A percentile compares a stretch with the other conserved stretches of the same genome.
Evolutionary conservation across 2,888 invertebrate genomes (phyloP).

Genomic region (Aphelenchoides bicaudatus): DNA sequence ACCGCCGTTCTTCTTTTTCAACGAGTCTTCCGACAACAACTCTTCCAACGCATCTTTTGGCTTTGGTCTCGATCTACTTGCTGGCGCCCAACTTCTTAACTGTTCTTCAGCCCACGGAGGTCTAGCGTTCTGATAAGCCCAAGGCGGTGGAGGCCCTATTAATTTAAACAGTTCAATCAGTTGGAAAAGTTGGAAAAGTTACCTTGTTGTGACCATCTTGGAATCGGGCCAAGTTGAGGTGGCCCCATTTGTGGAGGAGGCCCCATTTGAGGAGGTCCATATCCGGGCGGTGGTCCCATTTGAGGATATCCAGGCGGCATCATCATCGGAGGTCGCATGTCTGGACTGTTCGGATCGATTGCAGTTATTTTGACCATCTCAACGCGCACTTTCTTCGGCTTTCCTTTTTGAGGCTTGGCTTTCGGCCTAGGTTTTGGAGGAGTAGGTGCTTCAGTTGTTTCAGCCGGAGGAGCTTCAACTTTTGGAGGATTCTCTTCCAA

Average conservation of each 20-base stretch:
- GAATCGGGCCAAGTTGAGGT: conserved; percentile 6
- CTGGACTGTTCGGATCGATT: background rate
- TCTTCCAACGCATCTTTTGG: background rate
- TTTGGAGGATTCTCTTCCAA: background rate
- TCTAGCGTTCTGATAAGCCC: background rate
- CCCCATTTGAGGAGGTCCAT: background rate
- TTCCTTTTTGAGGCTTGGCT: background rate
- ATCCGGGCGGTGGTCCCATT: conserved; percentile 5
- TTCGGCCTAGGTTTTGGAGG: background rate
- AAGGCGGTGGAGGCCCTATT: background rate
- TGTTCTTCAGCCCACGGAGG: conserved; percentile 9
- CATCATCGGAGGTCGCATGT: background rate
- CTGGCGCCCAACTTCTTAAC: too few species aligned
- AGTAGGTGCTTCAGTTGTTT: background rate
- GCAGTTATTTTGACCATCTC: background rate
- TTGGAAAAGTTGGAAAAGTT: too few species aligned
- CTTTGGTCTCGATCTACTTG: background rate
- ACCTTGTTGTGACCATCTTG: conserved; percentile 1
- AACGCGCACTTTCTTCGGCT: background rate
- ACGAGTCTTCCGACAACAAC: conserved; percentile 7
- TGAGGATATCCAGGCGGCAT: too few species aligned
- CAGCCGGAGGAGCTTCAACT: background rate
- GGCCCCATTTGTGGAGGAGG: background rate
- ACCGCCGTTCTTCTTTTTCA: conserved; percentile 1
- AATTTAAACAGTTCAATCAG: too few species aligned